Conservation (phyloP, 2,888 invertebrate genomes). For the Orchesellides sinensis region DNA sequence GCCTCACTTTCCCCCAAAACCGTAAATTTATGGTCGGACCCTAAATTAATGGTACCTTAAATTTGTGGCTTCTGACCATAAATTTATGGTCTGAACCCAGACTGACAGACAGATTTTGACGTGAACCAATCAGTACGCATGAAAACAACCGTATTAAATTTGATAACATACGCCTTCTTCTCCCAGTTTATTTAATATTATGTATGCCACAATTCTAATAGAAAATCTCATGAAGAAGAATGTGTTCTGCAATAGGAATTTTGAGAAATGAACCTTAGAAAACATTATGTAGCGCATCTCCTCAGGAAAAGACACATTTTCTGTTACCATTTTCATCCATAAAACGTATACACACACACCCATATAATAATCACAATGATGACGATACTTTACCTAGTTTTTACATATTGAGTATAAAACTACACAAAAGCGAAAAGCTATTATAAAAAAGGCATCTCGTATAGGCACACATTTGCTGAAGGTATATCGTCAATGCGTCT, state of each 20-base stretch:
- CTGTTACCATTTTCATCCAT: slow-evolving; percentile 30
- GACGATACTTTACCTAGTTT: neutral
- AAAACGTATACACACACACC: neutral
- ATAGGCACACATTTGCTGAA: too few species aligned
- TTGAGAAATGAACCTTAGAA: slow-evolving; percentile 53
- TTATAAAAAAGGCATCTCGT: neutral
- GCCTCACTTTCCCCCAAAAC: too few species aligned
- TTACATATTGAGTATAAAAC: neutral
- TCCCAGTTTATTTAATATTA: slow-evolving; percentile 14
- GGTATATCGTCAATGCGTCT: too few species aligned
- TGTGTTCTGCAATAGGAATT: slow-evolving; percentile 21
- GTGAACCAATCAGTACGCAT: too few species aligned
- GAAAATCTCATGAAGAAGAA: slow-evolving; percentile 55
- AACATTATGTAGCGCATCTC: slow-evolving; percentile 59
- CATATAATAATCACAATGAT: neutral
- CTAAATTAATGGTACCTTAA: too few species aligned
- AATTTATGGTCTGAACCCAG: too few species aligned
- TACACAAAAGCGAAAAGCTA: neutral
- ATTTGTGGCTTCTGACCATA: too few species aligned
- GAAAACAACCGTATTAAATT: too few species aligned
- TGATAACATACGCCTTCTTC: neutral
- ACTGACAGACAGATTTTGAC: too few species aligned
- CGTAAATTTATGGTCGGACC: too few species aligned
- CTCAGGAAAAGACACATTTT: slow-evolving; percentile 55
- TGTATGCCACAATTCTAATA: slow-evolving; percentile 51